Percentiles rank a stretch among this genome's conserved stretches.
phyloP scores from a whole-genome alignment of 2,888 invertebrate species.

The Leptothorax acervorum region DNA sequence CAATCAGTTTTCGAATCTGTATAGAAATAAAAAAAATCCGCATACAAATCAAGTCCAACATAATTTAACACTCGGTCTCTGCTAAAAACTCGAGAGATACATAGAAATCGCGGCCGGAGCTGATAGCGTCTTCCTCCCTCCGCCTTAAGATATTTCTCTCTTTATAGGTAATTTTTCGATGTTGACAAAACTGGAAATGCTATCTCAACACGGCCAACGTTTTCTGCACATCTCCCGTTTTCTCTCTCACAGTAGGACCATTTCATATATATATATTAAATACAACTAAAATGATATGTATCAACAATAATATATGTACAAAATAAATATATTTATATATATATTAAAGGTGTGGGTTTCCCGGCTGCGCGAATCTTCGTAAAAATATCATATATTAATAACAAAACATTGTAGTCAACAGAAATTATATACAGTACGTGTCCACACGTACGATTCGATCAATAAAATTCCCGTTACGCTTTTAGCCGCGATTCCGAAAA shows the following conservation, averaged over 20 bases:
- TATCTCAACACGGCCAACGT: neutral
- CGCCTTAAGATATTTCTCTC: neutral
- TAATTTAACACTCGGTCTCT: conserved; percentile 54
- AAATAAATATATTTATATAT: conserved; percentile 69
- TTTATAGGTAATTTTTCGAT: conserved; percentile 35
- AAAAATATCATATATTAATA: conserved; percentile 48
- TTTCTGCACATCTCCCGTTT: conserved; percentile 28
- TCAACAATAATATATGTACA: conserved; percentile 57
- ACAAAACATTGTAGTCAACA: conserved; percentile 50
- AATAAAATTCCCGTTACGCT: conserved; percentile 27
- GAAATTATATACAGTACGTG: conserved; percentile 50
- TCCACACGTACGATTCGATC: conserved; percentile 27
- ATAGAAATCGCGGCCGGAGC: conserved; percentile 4
- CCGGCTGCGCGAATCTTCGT: conserved; percentile 41
- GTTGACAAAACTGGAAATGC: conserved; percentile 33
- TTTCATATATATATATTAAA: conserved; percentile 57
- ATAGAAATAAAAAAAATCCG: conserved; percentile 32
- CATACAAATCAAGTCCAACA: conserved; percentile 33
- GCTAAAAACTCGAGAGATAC: conserved; percentile 26
- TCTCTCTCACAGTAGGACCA: conserved; percentile 45
- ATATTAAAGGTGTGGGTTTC: conserved; percentile 53
- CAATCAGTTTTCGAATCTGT: conserved; percentile 13
- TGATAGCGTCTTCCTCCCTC: neutral
- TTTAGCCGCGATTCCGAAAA: neutral
- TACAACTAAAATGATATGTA: conserved; percentile 73